These are phyloP conservation scores for Andrena cerasifolii DNA, from an alignment of 1,140 invertebrate genomes.

Conservation along the genomic window DNA sequence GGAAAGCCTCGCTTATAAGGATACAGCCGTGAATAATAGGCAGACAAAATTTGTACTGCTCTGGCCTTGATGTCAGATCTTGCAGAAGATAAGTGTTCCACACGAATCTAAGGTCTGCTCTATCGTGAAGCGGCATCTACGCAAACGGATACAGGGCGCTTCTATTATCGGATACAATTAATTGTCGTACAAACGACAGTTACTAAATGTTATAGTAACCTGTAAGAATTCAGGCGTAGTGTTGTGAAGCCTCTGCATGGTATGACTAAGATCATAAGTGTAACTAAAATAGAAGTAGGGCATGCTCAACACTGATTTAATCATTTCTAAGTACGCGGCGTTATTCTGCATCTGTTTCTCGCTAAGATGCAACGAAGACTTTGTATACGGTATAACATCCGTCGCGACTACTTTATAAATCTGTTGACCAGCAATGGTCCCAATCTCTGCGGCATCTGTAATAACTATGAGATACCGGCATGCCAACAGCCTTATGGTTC, in stretches of 20 bases:
- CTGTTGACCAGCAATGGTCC: slow-evolving; percentile 92
- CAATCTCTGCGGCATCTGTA: slow-evolving; percentile 92
- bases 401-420: slow-evolving; percentile 93
- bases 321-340: slow-evolving; percentile 90
- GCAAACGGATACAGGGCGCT: slow-evolving; percentile 54
- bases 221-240: slow-evolving; percentile 93
- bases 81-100: slow-evolving; percentile 95
- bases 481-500: slow-evolving; percentile 92
- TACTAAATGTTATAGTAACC: slow-evolving; percentile 65
- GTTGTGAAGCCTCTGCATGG: slow-evolving; percentile 94
- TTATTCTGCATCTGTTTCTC: slow-evolving; percentile 91
- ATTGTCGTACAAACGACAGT: too few relatives aligned
- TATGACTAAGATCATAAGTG: slow-evolving; percentile 96
- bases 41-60: slow-evolving; percentile 91
- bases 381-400: slow-evolving; percentile 93
- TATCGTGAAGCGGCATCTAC: slow-evolving; percentile 86
- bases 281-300: slow-evolving; percentile 96
- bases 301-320: slow-evolving; percentile 89
- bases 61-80: slow-evolving; percentile 85
- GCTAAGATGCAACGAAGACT: slow-evolving; percentile 92
- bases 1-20: slow-evolving; percentile 80
- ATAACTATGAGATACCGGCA: slow-evolving; percentile 96
- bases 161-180: not conserved
- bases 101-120: slow-evolving; percentile 94
- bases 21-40: slow-evolving; percentile 96